Evolutionary conservation across 1,140 invertebrate species (phyloP), one percentile per base, ranked within the genome.

Genomic region (Thaumetopoea pityocampa): DNA sequence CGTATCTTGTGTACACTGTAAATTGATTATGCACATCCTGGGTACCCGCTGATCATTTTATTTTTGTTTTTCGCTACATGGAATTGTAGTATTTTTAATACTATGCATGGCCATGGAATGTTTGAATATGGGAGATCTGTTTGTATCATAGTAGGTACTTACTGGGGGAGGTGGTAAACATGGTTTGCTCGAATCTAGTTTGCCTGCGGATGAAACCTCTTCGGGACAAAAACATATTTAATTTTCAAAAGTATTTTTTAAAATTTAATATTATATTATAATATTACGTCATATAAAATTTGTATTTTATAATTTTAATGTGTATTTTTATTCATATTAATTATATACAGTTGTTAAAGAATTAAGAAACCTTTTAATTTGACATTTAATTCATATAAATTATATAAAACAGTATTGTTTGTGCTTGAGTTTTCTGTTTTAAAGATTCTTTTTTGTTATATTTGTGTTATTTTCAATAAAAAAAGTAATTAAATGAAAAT

Each of bases 71-170:
- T 63, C 36, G 64, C 66, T 66, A 64, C 53, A 55, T 51, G 28
- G 30, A 48, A 63, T 62, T 60, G 52, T 71, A 66, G 62, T 60
- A 55, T 41, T 63, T 61, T 66, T 50, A 37, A 56, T 63, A 55
- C 52, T 67, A 47, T 76, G 74, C 74, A 79, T 79, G 74, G 71
- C 69, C 58, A 71, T 58, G 68, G 60, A 67, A 64, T 70, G 55
- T 41, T 27, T 33, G n/a, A 26, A 33, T 17, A 38, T 38, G 38
- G 38, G 47, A 43, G 10, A 38, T 37, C 28, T 23, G 10, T 28
- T 42, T 15, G 24, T 44, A n/a, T n/a, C n/a, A n/a, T n/a, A n/a
- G n/a, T n/a, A n/a, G n/a, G n/a, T n/a, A n/a, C n/a, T n/a, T n/a
- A n/a, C n/a, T n/a, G n/a, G n/a, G n/a, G n/a, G n/a, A n/a, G n/a